Conservation (phyloP, 2,797 vertebrate species). For the Pantherophis vulpinus region DNA sequence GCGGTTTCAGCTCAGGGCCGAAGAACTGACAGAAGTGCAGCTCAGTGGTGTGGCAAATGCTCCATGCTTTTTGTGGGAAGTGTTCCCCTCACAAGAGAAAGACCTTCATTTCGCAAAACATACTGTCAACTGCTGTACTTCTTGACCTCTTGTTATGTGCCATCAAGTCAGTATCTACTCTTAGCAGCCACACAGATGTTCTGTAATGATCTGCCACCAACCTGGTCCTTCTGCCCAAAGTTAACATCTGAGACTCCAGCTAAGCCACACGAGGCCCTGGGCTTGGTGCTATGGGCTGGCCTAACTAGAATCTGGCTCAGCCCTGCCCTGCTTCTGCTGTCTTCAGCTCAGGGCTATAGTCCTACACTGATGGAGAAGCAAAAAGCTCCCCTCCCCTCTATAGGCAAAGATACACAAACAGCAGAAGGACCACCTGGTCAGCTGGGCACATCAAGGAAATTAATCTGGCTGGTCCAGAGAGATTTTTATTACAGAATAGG, state of each 20-base stretch:
- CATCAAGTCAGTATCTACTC: not conserved
- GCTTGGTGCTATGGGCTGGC: not conserved
- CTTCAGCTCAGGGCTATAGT: not conserved
- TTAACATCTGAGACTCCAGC: not conserved
- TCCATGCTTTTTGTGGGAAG: not conserved
- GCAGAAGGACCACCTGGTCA: conserved; percentile 11
- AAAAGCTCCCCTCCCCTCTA: no score
- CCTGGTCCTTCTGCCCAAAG: not conserved
- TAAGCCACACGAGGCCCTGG: not conserved
- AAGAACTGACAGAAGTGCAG: not conserved
- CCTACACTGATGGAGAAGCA: not conserved
- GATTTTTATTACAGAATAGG: conserved; percentile 46
- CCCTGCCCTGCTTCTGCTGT: not conserved
- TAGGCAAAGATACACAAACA: not conserved
- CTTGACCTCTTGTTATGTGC: not conserved
- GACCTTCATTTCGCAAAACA: not conserved
- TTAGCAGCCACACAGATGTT: not conserved
- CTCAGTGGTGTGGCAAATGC: no score
- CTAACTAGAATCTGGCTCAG: fast-evolving
- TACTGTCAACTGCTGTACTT: not conserved
- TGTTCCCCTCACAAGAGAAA: not conserved
- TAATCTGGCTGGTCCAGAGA: not conserved
- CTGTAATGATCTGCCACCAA: not conserved
- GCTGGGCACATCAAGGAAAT: conserved; percentile 7
- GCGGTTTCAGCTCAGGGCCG: not conserved